Evolutionary conservation across 2,888 invertebrate genomes (phyloP), one percentile per base, ranked within the genome.

Genomic region (Tetragonisca angustula): DNA sequence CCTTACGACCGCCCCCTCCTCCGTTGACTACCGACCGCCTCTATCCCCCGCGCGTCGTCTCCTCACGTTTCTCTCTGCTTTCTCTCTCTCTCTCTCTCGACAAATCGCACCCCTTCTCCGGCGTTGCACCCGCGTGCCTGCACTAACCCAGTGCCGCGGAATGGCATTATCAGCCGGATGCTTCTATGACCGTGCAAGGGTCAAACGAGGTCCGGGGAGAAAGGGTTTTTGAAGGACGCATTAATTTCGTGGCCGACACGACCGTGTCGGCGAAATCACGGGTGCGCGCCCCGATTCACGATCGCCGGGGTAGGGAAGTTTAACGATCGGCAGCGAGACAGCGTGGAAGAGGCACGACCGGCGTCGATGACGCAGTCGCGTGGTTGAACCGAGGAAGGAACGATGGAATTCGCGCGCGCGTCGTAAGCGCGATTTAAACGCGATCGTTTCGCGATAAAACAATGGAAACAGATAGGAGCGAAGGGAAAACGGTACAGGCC

Each of bases 101-200:
- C 24, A 11, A 43, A 43, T 9, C 43, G 43, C n/a, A 65, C 79
- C 73, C 81, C 24, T 73, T 73, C 79, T 76, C 80, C 90, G 79
- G 71, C 85, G 81, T 87, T 91, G 90, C 90, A 87, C 85, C 91
- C 84, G 86, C 91, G 83, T 92, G 91, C 87, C 85, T 90, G 90
- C 91, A 89, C 91, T 91, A 92, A 92, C 92, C 92, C 87, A 92
- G 83, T 91, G 87, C 88, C 85, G 87, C 81, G 86, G 84, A 89
- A 89, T 89, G 87, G 82, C 87, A 90, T 90, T 89, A 90, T 90
- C 90, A 88, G 78, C 81, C 89, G 87, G 87, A 90, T 89, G 86
- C 87, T 86, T 83, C 85, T 83, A 76, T 78, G 88, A 76, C 76
- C 79, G 70, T 68, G 85, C 81, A 80, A 86, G 83, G 85, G 81